Conservation (phyloP, 2,113 vertebrate species). For the Campylomormyrus numenius region DNA sequence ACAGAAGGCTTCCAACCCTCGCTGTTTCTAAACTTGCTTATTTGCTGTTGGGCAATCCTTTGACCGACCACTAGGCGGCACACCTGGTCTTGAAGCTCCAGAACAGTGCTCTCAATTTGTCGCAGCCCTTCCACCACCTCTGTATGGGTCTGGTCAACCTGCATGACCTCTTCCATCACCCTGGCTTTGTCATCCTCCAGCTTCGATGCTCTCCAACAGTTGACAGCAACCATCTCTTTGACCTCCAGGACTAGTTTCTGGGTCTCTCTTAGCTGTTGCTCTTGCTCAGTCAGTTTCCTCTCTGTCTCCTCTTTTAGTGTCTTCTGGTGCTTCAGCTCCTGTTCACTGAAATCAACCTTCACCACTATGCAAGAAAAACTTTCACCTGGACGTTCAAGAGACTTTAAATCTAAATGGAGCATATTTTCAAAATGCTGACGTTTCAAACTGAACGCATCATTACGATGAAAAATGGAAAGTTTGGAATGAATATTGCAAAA, state of each 20-base stretch:
- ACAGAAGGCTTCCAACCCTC: slow-evolving; percentile 9
- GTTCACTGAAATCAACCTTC: slow-evolving; percentile 53
- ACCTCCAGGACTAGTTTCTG: slow-evolving; percentile 37
- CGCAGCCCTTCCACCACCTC: slow-evolving; percentile 38
- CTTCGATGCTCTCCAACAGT: slow-evolving; percentile 51
- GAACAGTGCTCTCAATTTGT: slow-evolving; percentile 40
- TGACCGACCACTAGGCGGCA: slow-evolving; percentile 44
- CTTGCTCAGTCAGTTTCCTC: slow-evolving; percentile 45
- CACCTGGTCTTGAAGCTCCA: slow-evolving; percentile 48
- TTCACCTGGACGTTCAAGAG: neutral
- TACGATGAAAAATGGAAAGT: neutral
- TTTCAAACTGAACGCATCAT: neutral
- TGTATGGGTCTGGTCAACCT: slow-evolving; percentile 17
- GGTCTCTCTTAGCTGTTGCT: slow-evolving; percentile 28
- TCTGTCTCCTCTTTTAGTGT: slow-evolving; percentile 24
- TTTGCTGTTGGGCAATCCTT: slow-evolving; percentile 36
- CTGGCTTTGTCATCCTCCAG: slow-evolving; percentile 33
- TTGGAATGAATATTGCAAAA: neutral
- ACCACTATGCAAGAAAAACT: neutral
- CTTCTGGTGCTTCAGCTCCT: slow-evolving; percentile 50
- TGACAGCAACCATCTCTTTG: slow-evolving; percentile 48
- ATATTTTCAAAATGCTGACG: neutral
- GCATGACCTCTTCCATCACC: slow-evolving; percentile 21
- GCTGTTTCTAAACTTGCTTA: slow-evolving; percentile 15
- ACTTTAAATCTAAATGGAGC: neutral